Conservation (phyloP, 2,113 vertebrate genomes). For the Chlorodrepanis virens region DNA sequence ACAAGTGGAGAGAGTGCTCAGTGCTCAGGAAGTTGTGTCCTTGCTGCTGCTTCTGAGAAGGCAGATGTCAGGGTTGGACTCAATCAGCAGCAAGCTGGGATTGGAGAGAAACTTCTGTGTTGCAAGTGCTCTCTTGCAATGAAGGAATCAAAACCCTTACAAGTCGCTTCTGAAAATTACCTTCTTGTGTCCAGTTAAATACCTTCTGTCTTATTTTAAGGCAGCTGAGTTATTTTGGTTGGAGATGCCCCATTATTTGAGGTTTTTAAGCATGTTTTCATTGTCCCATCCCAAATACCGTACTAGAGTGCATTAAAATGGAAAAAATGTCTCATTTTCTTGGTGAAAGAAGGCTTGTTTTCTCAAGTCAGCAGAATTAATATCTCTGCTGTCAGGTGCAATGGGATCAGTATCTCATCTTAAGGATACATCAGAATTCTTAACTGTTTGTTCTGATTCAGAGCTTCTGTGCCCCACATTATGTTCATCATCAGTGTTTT, state of each 20-base stretch:
- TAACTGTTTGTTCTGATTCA: neutral
- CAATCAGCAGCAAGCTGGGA: neutral
- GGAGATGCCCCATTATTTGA: neutral
- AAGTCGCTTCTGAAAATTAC: neutral
- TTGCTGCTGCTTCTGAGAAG: neutral
- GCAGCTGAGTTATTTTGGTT: neutral
- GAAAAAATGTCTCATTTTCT: accelerated
- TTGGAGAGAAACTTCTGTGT: neutral
- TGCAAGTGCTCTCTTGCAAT: neutral
- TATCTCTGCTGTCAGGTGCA: neutral
- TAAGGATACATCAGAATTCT: neutral
- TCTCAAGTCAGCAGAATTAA: neutral
- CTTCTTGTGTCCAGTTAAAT: neutral
- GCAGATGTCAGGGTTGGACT: neutral
- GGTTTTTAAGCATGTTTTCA: neutral
- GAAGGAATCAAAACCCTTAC: neutral
- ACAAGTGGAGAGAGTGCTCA: neutral
- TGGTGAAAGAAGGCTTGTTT: neutral
- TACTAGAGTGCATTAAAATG: neutral
- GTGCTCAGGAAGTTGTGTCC: neutral
- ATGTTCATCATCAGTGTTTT: neutral
- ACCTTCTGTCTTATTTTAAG: neutral
- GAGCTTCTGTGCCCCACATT: neutral
- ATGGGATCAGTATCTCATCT: neutral
- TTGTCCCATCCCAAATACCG: neutral